These are phyloP conservation scores for Philypnodon macrostomus DNA, from an alignment of 2,797 vertebrate species.

Conservation along the genomic window DNA sequence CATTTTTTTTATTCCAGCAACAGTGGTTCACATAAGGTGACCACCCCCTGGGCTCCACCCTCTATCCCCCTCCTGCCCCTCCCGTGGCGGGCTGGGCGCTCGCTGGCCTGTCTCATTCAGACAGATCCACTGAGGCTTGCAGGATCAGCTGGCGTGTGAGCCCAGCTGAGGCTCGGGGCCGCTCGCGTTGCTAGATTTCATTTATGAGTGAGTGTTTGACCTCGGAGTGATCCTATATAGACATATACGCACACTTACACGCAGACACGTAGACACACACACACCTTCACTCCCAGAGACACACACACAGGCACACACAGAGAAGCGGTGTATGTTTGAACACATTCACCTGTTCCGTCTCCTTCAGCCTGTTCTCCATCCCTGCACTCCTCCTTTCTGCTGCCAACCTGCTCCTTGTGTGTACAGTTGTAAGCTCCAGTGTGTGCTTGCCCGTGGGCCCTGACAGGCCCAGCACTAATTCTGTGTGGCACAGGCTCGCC, in stretches of 20 bases:
- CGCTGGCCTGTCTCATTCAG: slow-evolving; percentile 71
- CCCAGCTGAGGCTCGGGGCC: slow-evolving; percentile 72
- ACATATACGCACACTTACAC: slow-evolving; percentile 41
- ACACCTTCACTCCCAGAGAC: slow-evolving; percentile 45
- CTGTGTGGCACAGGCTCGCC: slow-evolving; percentile 63
- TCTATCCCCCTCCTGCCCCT: slow-evolving; percentile 12
- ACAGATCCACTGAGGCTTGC: slow-evolving; percentile 81
- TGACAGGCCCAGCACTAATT: slow-evolving; percentile 64
- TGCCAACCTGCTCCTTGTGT: slow-evolving; percentile 67
- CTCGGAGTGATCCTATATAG: slow-evolving; percentile 63
- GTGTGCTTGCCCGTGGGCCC: slow-evolving; percentile 42
- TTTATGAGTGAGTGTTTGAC: slow-evolving; percentile 76
- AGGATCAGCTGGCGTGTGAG: slow-evolving; percentile 76
- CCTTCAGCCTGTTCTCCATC: slow-evolving; percentile 14
- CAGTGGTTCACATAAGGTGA: slow-evolving; percentile 73
- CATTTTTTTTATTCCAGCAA: slow-evolving; percentile 39
- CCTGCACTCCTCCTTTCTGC: slow-evolving; percentile 49
- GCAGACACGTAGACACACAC: slow-evolving; percentile 34
- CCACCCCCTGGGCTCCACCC: slow-evolving; percentile 23
- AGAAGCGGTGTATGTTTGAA: slow-evolving; percentile 15
- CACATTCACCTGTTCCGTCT: slow-evolving; percentile 35
- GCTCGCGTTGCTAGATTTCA: slow-evolving; percentile 77
- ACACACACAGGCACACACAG: slow-evolving; percentile 37
- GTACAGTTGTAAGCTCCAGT: slow-evolving; percentile 71
- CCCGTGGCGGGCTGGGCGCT: slow-evolving; percentile 58